phyloP scores from a whole-genome alignment of 2,113 vertebrate genomes.

The Felis catus region DNA sequence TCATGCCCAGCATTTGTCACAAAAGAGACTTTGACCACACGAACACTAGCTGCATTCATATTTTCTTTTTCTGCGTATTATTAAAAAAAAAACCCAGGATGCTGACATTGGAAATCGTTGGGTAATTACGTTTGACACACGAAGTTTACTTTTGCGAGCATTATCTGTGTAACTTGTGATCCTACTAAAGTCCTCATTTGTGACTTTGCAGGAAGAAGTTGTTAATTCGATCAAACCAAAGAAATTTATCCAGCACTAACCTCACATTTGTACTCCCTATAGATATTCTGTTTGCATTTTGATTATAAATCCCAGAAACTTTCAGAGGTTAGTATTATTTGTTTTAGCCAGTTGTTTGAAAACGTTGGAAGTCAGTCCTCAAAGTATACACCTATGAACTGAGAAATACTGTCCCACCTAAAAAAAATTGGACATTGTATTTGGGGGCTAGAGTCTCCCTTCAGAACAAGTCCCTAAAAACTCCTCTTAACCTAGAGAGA shows the following conservation, averaged over 20 bases:
- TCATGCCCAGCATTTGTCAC: background rate
- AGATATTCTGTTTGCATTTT: slow-evolving; percentile 4
- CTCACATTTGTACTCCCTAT: background rate
- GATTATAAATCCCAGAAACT: background rate
- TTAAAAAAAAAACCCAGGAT: background rate
- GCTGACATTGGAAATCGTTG: background rate
- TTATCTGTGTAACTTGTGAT: background rate
- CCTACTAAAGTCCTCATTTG: background rate
- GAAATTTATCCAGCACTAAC: background rate
- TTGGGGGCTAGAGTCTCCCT: background rate
- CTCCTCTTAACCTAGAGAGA: background rate
- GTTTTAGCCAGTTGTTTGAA: background rate
- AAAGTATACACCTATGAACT: background rate
- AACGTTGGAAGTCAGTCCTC: background rate
- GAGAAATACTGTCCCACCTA: background rate
- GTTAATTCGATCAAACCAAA: background rate
- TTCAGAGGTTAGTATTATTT: background rate
- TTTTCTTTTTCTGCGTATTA: background rate
- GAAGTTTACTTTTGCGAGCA: background rate
- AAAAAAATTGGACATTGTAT: background rate
- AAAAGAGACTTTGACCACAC: background rate
- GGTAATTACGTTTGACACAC: background rate
- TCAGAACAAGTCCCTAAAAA: background rate
- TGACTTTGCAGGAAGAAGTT: background rate
- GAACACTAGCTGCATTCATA: background rate